Percentiles rank a stretch among this genome's conserved stretches.
phyloP scores from a whole-genome alignment of 1,140 invertebrate genomes.

The Oppia nitens region DNA sequence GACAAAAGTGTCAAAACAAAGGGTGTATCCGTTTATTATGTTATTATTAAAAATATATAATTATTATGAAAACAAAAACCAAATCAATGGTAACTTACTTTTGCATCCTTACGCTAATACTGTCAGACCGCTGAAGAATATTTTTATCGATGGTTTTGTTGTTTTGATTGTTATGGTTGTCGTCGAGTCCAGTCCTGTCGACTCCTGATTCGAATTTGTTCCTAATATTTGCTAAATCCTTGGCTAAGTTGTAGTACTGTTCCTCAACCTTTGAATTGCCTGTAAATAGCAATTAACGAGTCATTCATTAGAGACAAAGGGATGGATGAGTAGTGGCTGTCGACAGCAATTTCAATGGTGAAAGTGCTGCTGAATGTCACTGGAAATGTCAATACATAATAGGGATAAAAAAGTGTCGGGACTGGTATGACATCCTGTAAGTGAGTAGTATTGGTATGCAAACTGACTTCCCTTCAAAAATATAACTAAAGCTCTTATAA shows the following conservation, averaged over 20 bases:
- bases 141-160: slow-evolving; percentile 35
- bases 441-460: too few relatives aligned
- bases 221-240: slow-evolving; percentile 49
- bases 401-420: neutral
- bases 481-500: too few relatives aligned
- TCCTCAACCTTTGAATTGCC: slow-evolving; percentile 75
- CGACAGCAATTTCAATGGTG: neutral
- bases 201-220: slow-evolving; percentile 51
- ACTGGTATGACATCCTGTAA: slow-evolving; percentile 1
- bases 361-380: too few relatives aligned
- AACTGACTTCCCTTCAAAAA: too few relatives aligned
- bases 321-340: neutral
- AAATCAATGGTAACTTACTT: slow-evolving; percentile 38
- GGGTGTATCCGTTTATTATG: too few relatives aligned
- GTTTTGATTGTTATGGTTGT: slow-evolving; percentile 29
- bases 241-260: slow-evolving; percentile 56
- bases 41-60: neutral
- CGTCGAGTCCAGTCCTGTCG: slow-evolving; percentile 27
- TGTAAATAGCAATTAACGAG: slow-evolving; percentile 29
- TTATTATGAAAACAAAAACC: neutral
- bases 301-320: neutral
- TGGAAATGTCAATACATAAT: too few relatives aligned
- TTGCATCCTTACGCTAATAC: slow-evolving; percentile 57
- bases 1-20: too few relatives aligned
- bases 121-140: slow-evolving; percentile 50